phyloP scores from a whole-genome alignment of 1,140 invertebrate species.

The Dreissena rostriformis region DNA sequence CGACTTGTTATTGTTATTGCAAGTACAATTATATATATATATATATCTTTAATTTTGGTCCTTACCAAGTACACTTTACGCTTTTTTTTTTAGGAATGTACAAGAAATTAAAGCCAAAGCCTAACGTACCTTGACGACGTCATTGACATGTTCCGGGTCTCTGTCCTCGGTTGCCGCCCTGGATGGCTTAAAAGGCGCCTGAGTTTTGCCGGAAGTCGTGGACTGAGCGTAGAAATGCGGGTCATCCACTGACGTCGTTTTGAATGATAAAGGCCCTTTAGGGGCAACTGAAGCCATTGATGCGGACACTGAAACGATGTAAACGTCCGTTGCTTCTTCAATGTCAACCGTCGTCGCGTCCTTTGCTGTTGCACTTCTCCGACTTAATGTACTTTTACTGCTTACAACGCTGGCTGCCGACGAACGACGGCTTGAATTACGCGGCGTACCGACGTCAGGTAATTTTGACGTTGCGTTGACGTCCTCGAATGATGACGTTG shows the following conservation, averaged over 20 bases:
- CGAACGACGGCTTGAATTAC: background rate
- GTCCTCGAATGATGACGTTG: conserved; percentile 52
- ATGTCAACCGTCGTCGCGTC: conserved; percentile 5
- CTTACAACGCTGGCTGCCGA: background rate
- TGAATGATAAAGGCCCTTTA: conserved; percentile 27
- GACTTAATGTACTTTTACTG: background rate
- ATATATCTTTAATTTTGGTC: too few species aligned
- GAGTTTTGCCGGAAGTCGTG: background rate
- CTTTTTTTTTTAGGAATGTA: too few species aligned
- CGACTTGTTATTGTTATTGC: too few species aligned
- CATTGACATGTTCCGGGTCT: conserved; percentile 56
- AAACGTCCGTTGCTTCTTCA: background rate
- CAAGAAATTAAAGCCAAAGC: too few species aligned
- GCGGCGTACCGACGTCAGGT: background rate
- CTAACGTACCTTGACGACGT: conserved; percentile 47
- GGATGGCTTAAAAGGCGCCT: conserved; percentile 7
- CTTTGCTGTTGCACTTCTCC: background rate
- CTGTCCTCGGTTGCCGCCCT: conserved; percentile 7
- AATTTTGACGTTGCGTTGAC: conserved; percentile 13
- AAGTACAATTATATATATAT: too few species aligned
- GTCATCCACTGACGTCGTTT: conserved; percentile 32
- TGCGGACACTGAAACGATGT: background rate
- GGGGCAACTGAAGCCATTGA: conserved; percentile 5
- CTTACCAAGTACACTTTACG: too few species aligned
- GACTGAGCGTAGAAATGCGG: background rate